phyloP scores from a whole-genome alignment of 92 coral and sea anemone species.

The Zoanthus sansibaricus region DNA sequence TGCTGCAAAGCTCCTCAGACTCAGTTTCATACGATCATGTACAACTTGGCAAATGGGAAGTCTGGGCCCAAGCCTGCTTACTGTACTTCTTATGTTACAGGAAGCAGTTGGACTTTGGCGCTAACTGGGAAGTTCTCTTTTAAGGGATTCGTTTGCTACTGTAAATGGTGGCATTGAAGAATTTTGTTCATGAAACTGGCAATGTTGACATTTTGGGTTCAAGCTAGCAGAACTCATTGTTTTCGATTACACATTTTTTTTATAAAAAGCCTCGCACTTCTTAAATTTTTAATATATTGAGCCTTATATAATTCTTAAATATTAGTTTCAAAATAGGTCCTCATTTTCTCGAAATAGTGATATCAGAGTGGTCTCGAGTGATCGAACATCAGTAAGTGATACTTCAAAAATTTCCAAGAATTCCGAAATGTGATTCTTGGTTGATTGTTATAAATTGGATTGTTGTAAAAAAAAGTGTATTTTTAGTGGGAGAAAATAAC shows the following conservation, averaged over 20 bases:
- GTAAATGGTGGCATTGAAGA: slow-evolving; percentile 1
- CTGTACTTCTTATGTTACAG: background rate
- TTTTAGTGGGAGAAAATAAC: no score
- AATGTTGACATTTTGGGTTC: background rate
- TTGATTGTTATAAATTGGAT: no score
- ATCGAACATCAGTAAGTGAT: no score
- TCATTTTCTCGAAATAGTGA: no score
- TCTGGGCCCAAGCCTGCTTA: slow-evolving; percentile 28
- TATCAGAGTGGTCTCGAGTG: no score
- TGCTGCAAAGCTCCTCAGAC: slow-evolving; percentile 39
- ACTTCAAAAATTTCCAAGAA: no score
- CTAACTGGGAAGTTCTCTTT: slow-evolving; percentile 2
- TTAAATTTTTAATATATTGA: no score
- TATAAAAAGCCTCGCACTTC: no score
- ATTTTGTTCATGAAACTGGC: slow-evolving; percentile 12
- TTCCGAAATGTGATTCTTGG: no score
- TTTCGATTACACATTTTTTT: background rate
- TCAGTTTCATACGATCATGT: slow-evolving; percentile 11
- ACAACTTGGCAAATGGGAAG: slow-evolving; percentile 6
- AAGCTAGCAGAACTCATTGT: background rate
- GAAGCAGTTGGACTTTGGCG: slow-evolving; percentile 14
- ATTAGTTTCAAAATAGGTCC: no score
- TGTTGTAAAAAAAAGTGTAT: no score
- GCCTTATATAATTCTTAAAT: no score
- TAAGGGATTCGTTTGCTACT: slow-evolving; percentile 22